Base-by-base conservation (phyloP, 2,113 vertebrate genomes). In the Cisticola juncidis region DNA sequence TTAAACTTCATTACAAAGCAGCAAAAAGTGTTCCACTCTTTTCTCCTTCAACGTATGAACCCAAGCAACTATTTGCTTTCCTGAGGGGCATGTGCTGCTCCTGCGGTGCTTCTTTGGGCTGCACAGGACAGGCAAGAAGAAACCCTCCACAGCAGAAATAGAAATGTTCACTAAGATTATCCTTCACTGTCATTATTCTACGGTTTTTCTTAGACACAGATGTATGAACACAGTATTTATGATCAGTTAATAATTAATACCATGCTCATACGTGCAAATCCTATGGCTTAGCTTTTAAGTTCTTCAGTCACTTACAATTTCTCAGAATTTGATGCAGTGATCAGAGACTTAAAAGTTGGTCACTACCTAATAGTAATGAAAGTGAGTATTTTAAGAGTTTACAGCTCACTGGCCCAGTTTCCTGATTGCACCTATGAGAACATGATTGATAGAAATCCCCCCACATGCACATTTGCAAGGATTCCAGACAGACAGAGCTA, bases 21-120 rank as follows among this genome's bases (percentile, higher is more conserved):
- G 48, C 40, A 57, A 47, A 35, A 77, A 38, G 36, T n/a, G 12
- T 70, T 86, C 38, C 35, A 35, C 22, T 24, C 31, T 76, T 48
- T 81, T 33, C 40, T 65, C 12, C 38, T 73, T 77, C 16, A 77
- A 15, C 3, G 15, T 3, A 1, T 8, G 14, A 12, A 50, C 25
- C 45, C 4, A 29, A 1, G 4, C 19, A 83, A 21, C 6, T 21
- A 7, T 61, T 45, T 74, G 19, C 24, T 45, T 76, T 76, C 54
- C 29, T 17, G 56, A 57, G 22, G 6, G 47, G 9, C 18, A 54
- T 0, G 0, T 16, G n/a, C 28, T 81, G 20, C 25, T 83, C n/a
- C 26, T 10, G 5, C 1, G 0, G 26, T n/a, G 54, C 45, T 60
- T 25, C 26, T 61, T 4, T 9, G n/a, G 42, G n/a, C 62, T 36